phyloP scores from a whole-genome alignment of 2,113 vertebrate species.

The Rhineura floridana region DNA sequence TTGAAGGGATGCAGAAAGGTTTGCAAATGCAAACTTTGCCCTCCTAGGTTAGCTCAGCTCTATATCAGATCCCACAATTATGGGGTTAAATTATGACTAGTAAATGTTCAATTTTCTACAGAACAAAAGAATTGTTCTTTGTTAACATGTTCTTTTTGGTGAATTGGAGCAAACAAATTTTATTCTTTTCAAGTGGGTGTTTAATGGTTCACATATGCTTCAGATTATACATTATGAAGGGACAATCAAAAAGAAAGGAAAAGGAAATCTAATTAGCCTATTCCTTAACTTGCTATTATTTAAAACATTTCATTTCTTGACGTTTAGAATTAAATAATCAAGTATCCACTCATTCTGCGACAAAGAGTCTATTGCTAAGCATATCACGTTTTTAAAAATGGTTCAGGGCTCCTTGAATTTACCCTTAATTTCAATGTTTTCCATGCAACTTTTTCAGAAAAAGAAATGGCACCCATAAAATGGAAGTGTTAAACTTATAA shows the following conservation, averaged over 20 bases:
- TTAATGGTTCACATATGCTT: conserved; percentile 11
- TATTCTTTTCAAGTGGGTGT: not conserved
- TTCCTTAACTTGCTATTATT: not conserved
- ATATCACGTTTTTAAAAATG: conserved; percentile 16
- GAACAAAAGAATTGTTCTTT: not conserved
- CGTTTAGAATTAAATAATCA: conserved; percentile 22
- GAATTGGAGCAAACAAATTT: not conserved
- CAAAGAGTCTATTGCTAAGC: conserved; percentile 19
- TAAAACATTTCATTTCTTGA: conserved; percentile 35
- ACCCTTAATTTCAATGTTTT: conserved; percentile 25
- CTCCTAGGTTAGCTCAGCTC: not conserved
- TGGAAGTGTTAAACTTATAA: not conserved
- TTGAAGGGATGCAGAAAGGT: not conserved
- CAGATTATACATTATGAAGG: not conserved
- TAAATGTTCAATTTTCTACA: not conserved
- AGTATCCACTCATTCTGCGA: conserved; percentile 9
- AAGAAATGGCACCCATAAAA: not conserved
- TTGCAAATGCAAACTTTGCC: conserved; percentile 1
- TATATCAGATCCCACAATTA: not conserved
- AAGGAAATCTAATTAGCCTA: conserved; percentile 8
- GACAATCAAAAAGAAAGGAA: conserved; percentile 3
- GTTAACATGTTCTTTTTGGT: not conserved
- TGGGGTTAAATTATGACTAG: not conserved
- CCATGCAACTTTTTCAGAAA: conserved; percentile 8
- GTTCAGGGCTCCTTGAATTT: conserved; percentile 16